A percentile compares a stretch with the other conserved stretches of the same genome.
Evolutionary conservation across 1,140 invertebrate species (phyloP).

Genomic region (Onthophagus taurus): DNA sequence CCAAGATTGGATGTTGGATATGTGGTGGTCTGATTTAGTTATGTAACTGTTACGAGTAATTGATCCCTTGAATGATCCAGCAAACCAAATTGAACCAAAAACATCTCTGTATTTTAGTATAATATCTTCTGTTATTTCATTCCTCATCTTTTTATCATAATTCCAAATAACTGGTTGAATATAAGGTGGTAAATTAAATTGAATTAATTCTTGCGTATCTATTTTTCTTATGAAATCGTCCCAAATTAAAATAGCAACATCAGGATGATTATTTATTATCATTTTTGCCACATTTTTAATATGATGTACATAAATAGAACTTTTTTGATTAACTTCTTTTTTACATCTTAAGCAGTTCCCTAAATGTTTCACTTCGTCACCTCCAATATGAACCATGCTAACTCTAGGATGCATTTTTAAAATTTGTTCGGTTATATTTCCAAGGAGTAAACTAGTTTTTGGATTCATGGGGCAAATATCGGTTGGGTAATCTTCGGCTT

Average conservation of each 20-base stretch:
- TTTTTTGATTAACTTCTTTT: constrained; percentile 32
- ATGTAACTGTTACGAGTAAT: constrained; percentile 63
- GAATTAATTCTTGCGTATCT: constrained; percentile 48
- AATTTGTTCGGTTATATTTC: constrained; percentile 59
- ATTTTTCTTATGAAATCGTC: constrained; percentile 82
- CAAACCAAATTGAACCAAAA: constrained; percentile 78
- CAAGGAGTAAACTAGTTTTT: too few species aligned
- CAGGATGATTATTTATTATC: constrained; percentile 50
- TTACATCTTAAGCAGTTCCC: constrained; percentile 64
- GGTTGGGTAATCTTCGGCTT: constrained; percentile 61
- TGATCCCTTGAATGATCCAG: constrained; percentile 79
- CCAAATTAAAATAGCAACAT: constrained; percentile 75
- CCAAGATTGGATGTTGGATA: constrained; percentile 59
- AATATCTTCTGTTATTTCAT: constrained; percentile 2
- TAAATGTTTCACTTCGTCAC: constrained; percentile 70
- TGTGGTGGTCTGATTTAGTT: constrained; percentile 50
- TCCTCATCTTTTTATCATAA: constrained; percentile 10
- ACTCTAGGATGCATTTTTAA: constrained; percentile 44
- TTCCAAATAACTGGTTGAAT: constrained; percentile 75
- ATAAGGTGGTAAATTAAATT: constrained; percentile 53
- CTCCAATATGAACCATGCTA: constrained; percentile 64
- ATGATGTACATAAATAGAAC: constrained; percentile 56
- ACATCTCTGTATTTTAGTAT: constrained; percentile 65
- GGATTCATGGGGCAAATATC: constrained; percentile 74
- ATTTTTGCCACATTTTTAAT: constrained; percentile 48